These are phyloP conservation scores for Corythaixoides concolor DNA, from an alignment of 2,113 vertebrate species.

Conservation along the genomic window DNA sequence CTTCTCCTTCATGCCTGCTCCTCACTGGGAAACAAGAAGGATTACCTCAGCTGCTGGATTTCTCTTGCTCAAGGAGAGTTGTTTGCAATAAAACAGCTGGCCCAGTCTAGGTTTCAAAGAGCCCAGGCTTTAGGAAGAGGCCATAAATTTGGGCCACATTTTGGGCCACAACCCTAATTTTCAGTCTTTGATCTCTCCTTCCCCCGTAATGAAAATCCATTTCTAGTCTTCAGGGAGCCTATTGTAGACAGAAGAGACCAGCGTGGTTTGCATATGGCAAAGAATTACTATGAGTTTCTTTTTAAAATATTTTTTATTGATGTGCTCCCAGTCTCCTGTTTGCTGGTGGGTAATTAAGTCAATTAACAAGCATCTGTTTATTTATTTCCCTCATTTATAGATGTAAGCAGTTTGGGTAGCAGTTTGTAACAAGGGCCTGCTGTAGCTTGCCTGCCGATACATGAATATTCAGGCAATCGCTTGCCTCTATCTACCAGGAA, in stretches of 20 bases:
- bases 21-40: background rate
- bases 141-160: background rate
- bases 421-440: slow-evolving; percentile 49
- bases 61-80: background rate
- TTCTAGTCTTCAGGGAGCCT: background rate
- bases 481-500: background rate
- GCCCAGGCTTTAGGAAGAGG: background rate
- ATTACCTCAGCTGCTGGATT: background rate
- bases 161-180: background rate
- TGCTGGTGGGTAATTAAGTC: slow-evolving; percentile 48
- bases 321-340: slow-evolving; percentile 34
- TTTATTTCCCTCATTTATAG: slow-evolving; percentile 47
- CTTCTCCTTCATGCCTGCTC: background rate
- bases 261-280: background rate
- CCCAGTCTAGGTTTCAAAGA: background rate
- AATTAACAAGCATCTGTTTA: slow-evolving; percentile 51
- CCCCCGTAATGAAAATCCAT: background rate
- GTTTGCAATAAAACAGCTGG: background rate
- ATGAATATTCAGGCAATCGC: slow-evolving; percentile 15
- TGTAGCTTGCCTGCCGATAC: slow-evolving; percentile 2
- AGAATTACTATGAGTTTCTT: background rate
- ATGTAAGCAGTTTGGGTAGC: slow-evolving; percentile 48
- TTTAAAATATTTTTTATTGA: slow-evolving; percentile 24
- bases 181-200: background rate
- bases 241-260: background rate